These are phyloP conservation scores for Stenodema calcarata DNA, from an alignment of 2,888 invertebrate species.

Conservation along the genomic window DNA sequence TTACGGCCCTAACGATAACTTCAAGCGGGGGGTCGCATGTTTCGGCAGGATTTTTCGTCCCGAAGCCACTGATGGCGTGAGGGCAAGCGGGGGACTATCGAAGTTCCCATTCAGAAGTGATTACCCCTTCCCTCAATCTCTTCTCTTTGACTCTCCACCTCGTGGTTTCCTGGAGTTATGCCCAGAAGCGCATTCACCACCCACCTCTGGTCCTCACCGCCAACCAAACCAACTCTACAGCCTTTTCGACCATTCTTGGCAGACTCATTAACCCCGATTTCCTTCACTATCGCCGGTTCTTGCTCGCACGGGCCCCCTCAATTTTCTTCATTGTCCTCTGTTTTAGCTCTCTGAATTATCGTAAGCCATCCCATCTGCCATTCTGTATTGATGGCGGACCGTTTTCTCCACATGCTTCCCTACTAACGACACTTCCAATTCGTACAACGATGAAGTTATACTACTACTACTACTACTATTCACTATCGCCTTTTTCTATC, in stretches of 20 bases:
- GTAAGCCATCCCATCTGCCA: background rate
- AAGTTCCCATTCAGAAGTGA: background rate
- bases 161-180: slow-evolving; percentile 34
- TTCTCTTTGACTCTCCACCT: slow-evolving; percentile 4
- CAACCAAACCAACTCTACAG: too few relatives aligned
- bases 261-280: slow-evolving; percentile 39
- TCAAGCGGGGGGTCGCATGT: background rate
- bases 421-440: background rate
- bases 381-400: background rate
- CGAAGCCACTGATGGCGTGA: background rate
- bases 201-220: background rate
- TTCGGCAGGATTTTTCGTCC: background rate
- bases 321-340: slow-evolving; percentile 4
- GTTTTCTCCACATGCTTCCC: background rate
- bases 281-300: background rate
- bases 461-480: background rate
- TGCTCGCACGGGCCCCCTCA: background rate
- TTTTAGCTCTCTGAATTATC: background rate
- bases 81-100: background rate
- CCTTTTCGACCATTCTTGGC: slow-evolving; percentile 6
- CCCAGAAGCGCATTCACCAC: background rate
- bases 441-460: background rate
- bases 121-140: slow-evolving; percentile 1
- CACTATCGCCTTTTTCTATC: background rate
- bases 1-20: background rate